A percentile compares a stretch with the other conserved stretches of the same genome.
phyloP scores from a whole-genome alignment of 2,888 invertebrate genomes.

The Sturmia bella region DNA sequence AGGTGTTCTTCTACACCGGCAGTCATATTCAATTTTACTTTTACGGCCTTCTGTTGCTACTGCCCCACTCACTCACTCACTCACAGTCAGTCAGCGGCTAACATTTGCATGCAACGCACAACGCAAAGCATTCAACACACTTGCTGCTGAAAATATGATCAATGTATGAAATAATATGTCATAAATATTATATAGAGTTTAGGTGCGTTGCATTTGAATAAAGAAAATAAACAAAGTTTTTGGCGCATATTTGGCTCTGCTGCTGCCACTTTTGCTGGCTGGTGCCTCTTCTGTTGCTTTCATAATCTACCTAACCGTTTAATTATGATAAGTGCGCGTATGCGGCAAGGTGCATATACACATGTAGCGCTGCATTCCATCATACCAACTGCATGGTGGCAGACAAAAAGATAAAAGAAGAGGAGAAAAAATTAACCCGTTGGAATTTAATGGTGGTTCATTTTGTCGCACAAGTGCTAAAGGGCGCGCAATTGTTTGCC shows the following conservation, averaged over 20 bases:
- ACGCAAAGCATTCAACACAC: conserved; percentile 23
- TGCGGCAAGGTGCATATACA: conserved; percentile 66
- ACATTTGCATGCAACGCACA: conserved; percentile 61
- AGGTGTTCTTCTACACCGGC: conserved; percentile 53
- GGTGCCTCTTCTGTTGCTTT: conserved; percentile 28
- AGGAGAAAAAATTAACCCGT: not conserved
- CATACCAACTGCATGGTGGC: not conserved
- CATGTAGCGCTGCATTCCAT: too few species aligned
- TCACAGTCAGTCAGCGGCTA: conserved; percentile 44
- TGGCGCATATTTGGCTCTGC: conserved; percentile 44
- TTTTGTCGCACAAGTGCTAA: conserved; percentile 59
- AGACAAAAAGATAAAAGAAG: too few species aligned
- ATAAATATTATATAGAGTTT: conserved; percentile 15
- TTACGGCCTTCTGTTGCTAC: conserved; percentile 34
- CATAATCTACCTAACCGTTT: conserved; percentile 67
- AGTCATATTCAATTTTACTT: conserved; percentile 44
- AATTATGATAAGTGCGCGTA: conserved; percentile 67
- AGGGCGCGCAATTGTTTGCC: conserved; percentile 69
- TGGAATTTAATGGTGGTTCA: conserved; percentile 33
- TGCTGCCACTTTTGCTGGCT: conserved; percentile 29
- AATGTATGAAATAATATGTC: conserved; percentile 46
- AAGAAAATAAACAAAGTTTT: conserved; percentile 17
- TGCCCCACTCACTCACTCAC: too few species aligned
- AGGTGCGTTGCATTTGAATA: not conserved
- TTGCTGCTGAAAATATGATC: conserved; percentile 57